A percentile compares a stretch with the other conserved stretches of the same genome.
phyloP scores from a whole-genome alignment of 2,888 invertebrate genomes.

The Nudaria mundana region DNA sequence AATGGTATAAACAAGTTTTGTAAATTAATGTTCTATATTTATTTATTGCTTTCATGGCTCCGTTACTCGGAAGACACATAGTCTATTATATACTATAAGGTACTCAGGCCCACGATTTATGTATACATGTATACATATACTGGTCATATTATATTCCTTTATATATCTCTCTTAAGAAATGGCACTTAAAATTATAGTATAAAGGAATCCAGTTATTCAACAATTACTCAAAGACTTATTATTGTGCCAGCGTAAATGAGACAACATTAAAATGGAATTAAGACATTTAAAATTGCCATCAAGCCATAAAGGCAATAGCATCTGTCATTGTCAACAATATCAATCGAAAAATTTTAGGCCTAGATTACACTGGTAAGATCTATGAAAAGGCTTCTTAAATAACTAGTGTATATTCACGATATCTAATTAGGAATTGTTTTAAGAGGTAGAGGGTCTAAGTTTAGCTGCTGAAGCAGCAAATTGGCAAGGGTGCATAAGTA shows the following conservation, averaged over 20 bases:
- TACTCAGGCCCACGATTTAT: conserved; percentile 14
- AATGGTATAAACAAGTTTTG: conserved; percentile 30
- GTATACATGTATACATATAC: conserved; percentile 5
- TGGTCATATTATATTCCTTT: conserved; percentile 1
- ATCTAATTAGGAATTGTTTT: conserved; percentile 29
- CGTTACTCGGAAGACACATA: conserved; percentile 64
- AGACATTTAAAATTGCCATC: conserved; percentile 11
- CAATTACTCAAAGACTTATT: too few relatives aligned
- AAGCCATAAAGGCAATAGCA: conserved; percentile 10
- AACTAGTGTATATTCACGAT: conserved; percentile 23
- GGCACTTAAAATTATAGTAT: conserved; percentile 8
- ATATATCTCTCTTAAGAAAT: conserved; percentile 9
- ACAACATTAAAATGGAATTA: conserved; percentile 1
- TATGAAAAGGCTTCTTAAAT: conserved; percentile 21
- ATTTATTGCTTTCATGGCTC: conserved; percentile 66
- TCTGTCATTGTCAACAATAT: conserved; percentile 12
- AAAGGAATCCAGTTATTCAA: neutral
- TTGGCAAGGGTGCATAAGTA: conserved; percentile 34
- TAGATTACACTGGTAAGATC: conserved; percentile 18
- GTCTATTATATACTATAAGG: conserved; percentile 34
- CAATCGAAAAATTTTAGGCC: conserved; percentile 31
- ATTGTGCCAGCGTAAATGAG: too few relatives aligned
- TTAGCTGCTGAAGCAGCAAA: conserved; percentile 27
- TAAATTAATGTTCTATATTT: conserved; percentile 41
- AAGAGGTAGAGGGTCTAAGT: conserved; percentile 44